A percentile compares a stretch with the other conserved stretches of the same genome.
These are phyloP conservation scores for Ptychoptera albimana DNA, from an alignment of 2,888 invertebrate genomes.

Conservation along the genomic window DNA sequence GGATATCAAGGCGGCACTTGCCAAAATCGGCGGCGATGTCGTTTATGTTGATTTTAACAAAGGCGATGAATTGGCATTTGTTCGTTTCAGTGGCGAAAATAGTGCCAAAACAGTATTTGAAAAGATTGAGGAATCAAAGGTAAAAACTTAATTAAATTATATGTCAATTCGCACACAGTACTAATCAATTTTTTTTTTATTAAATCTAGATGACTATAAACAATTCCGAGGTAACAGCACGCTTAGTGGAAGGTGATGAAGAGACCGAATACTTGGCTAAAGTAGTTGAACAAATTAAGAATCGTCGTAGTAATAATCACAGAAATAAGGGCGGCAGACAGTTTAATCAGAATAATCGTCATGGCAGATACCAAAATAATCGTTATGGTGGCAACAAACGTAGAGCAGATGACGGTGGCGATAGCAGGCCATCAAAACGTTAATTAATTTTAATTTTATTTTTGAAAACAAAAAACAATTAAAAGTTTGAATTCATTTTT, in stretches of 20 bases:
- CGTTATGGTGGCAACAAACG: constrained; percentile 18
- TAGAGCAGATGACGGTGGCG: constrained; percentile 17
- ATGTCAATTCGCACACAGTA: too few relatives aligned
- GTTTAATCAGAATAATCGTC: constrained; percentile 11
- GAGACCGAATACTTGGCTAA: constrained; percentile 49
- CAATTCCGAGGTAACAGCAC: constrained; percentile 36
- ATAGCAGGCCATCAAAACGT: constrained; percentile 4
- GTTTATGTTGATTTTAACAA: constrained; percentile 62
- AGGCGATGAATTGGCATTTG: constrained; percentile 56
- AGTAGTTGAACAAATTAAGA: constrained; percentile 42
- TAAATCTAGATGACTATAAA: constrained; percentile 15
- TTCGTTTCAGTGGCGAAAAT: constrained; percentile 54
- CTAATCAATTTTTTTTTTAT: too few relatives aligned
- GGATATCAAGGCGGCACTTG: constrained; percentile 53
- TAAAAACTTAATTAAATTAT: constrained; percentile 31
- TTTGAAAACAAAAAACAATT: not conserved
- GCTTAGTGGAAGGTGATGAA: constrained; percentile 52
- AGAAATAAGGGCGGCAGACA: not conserved
- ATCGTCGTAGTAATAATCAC: constrained; percentile 32
- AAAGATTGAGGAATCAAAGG: constrained; percentile 45
- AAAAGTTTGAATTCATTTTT: too few relatives aligned
- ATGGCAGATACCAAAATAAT: constrained; percentile 12
- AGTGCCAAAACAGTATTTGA: constrained; percentile 45
- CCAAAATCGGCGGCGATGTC: constrained; percentile 29
- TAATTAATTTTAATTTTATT: not conserved